Conservation (phyloP, 2,888 invertebrate genomes). For the Cantharis lateralis region DNA sequence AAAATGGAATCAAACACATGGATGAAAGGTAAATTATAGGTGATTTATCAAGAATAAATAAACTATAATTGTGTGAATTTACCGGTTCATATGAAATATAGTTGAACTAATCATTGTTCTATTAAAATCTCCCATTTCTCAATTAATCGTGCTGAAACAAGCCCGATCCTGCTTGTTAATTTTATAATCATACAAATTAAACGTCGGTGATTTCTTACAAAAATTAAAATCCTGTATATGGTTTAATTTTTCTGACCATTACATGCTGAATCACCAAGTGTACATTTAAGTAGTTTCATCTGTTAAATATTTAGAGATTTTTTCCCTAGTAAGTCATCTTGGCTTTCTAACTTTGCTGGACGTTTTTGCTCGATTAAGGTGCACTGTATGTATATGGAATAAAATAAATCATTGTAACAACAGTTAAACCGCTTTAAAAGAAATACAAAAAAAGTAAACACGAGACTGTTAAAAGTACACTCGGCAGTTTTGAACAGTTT, state of each 20-base stretch:
- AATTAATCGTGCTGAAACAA: neutral
- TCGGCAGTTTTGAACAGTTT: neutral
- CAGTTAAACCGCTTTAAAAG: neutral
- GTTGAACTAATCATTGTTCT: neutral
- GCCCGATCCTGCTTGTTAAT: neutral
- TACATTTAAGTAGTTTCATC: neutral
- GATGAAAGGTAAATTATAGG: conserved; percentile 12
- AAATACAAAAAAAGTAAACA: neutral
- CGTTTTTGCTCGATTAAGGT: no score
- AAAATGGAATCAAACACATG: conserved; percentile 16
- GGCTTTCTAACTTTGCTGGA: no score
- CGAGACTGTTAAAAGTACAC: neutral
- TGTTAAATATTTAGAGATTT: neutral
- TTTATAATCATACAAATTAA: neutral
- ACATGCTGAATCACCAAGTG: no score
- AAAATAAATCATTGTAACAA: no score
- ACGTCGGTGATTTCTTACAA: neutral
- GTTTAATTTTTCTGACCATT: neutral
- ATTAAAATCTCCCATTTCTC: neutral
- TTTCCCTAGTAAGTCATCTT: no score
- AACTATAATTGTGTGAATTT: neutral
- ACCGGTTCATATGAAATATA: neutral
- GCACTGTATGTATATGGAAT: no score
- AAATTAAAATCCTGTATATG: neutral
- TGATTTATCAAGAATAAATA: conserved; percentile 5